Evolutionary conservation across 2,113 vertebrate genomes (phyloP).

Genomic region (Pedetes capensis): DNA sequence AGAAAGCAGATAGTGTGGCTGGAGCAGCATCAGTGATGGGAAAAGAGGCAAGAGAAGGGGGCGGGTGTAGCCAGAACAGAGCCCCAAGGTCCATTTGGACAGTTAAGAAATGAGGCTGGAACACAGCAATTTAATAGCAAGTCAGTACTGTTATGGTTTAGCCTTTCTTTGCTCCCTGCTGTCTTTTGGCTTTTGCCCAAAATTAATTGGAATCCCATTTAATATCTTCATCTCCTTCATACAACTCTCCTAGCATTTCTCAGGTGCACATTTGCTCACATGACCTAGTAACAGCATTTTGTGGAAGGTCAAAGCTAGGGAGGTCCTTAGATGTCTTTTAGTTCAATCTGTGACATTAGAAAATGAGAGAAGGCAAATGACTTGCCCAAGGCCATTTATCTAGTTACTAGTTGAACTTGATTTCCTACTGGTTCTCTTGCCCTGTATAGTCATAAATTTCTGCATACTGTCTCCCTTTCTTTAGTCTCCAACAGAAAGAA

Average conservation of each 20-base stretch:
- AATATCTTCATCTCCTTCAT: neutral
- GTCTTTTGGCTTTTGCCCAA: conserved; percentile 9
- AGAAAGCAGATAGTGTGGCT: neutral
- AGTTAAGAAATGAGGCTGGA: neutral
- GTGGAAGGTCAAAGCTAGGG: neutral
- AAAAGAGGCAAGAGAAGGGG: neutral
- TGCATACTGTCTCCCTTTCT: neutral
- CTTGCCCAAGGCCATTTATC: neutral
- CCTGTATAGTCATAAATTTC: neutral
- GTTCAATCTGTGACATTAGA: neutral
- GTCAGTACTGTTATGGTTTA: neutral
- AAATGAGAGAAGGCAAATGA: neutral
- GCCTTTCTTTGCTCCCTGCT: neutral
- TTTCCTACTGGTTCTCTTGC: conserved; percentile 10
- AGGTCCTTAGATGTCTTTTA: neutral
- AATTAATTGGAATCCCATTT: neutral
- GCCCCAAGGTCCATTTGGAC: neutral
- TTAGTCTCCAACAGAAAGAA: neutral
- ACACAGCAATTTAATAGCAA: neutral
- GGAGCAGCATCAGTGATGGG: neutral
- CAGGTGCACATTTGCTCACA: neutral
- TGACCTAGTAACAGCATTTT: neutral
- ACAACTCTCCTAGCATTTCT: neutral
- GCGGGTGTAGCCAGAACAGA: neutral
- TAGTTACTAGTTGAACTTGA: conserved; percentile 31